These are phyloP conservation scores for Hipposideros larvatus DNA, from an alignment of 2,797 vertebrate species.

Conservation along the genomic window DNA sequence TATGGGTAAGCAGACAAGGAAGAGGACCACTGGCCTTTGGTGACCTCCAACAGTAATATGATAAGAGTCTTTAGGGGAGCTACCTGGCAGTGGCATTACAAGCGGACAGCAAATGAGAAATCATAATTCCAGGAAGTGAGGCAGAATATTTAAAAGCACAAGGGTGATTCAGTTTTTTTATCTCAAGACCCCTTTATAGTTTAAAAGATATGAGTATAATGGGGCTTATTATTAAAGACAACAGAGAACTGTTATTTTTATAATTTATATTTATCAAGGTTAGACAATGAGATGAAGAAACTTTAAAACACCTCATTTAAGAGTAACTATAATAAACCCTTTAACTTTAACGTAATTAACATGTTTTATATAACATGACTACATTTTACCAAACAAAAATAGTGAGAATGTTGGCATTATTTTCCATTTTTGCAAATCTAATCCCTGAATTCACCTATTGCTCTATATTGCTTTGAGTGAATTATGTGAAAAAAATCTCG, in stretches of 20 bases:
- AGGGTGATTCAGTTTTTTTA: neutral
- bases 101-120: neutral
- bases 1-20: neutral
- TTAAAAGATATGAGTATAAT: neutral
- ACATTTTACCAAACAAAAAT: neutral
- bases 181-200: neutral
- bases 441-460: neutral
- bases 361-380: neutral
- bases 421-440: neutral
- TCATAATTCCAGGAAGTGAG: neutral
- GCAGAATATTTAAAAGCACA: neutral
- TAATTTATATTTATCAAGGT: neutral
- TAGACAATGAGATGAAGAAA: neutral
- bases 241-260: neutral
- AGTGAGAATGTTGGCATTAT: neutral
- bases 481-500: neutral
- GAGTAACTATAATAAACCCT: neutral
- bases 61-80: neutral
- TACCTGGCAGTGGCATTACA: neutral
- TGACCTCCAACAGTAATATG: neutral
- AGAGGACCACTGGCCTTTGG: neutral
- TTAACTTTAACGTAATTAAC: slow-evolving; percentile 11
- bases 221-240: neutral
- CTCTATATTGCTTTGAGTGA: neutral
- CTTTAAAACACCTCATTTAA: neutral